Evolutionary conservation across 2,888 invertebrate genomes (phyloP).

Genomic region (Drosophila pseudotalamancana): DNA sequence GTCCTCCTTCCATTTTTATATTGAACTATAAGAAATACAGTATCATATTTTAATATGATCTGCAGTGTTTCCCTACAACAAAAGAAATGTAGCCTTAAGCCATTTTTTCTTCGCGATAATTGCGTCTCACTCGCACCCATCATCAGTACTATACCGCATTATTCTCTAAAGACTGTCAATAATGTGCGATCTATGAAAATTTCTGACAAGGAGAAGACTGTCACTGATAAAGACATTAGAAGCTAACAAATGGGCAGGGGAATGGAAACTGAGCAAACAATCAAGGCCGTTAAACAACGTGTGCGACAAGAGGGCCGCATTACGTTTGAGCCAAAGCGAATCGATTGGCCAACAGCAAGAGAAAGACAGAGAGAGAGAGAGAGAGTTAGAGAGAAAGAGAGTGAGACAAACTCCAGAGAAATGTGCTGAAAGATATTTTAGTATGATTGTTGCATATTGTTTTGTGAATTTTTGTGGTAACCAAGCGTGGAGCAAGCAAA

Average conservation of each 20-base stretch:
- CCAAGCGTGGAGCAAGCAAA: constrained; percentile 49
- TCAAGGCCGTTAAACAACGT: constrained; percentile 64
- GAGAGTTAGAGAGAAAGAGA: not conserved
- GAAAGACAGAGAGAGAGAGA: constrained; percentile 2
- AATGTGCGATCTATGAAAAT: constrained; percentile 34
- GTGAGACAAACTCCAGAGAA: not conserved
- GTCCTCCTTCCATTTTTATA: too few species aligned
- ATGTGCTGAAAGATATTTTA: constrained; percentile 27
- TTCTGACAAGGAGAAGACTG: constrained; percentile 28
- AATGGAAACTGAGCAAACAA: constrained; percentile 44
- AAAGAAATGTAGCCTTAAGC: too few species aligned
- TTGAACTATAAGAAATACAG: too few species aligned
- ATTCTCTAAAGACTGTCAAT: not conserved
- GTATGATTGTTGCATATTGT: constrained; percentile 26
- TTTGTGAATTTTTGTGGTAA: constrained; percentile 17
- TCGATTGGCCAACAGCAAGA: constrained; percentile 52
- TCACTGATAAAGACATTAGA: constrained; percentile 64
- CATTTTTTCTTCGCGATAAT: too few species aligned
- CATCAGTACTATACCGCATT: not conserved
- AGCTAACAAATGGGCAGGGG: constrained; percentile 2
- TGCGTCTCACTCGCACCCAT: not conserved
- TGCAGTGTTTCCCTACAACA: too few species aligned
- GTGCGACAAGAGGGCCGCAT: constrained; percentile 46
- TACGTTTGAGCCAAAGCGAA: constrained; percentile 65
- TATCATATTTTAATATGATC: too few species aligned